Evolutionary conservation across 2,888 invertebrate genomes (phyloP), one percentile per base, ranked within the genome.

Genomic region (Pecten maximus): DNA sequence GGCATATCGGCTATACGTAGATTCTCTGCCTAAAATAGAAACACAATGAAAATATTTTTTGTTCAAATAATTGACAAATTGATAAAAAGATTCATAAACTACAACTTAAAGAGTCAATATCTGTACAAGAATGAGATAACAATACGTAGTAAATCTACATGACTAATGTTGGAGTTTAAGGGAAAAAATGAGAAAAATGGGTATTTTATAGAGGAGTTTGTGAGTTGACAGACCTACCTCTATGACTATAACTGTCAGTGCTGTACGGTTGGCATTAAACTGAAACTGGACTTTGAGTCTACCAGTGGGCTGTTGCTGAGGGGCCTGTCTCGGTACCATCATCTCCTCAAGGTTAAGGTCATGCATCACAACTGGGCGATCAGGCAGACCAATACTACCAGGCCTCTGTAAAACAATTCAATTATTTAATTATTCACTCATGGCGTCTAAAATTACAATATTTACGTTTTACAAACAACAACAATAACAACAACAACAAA

Each of bases 261-360:
- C 92, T 16, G 93, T 93, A 40, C 92, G 92, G 89, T 95, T 94
- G 4, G 94, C 94, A 10, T 94, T 90, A 89, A 95, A 95, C 90
- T 95, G 94, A 12, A 96, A 94, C 91, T 96, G 96, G 12, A 96
- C 94, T 92, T 95, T 95, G 15, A 96, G 94, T 40, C 93, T 94
- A 8, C 95, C 96, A 0, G 95, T 95, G 0, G 96, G 95, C 54
- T 94, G 94, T 88, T 95, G 92, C 10, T 95, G 96, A n/a, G 95
- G 94, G 40, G 95, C 94, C 87, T 94, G 95, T 28, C 95, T 91
- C n/a, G 95, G 96, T 6, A 94, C 93, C 92, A 95, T 93, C 94
- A 96, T 94, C 88, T 95, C 95, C 54, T 96, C 96, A 16, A 96
- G 93, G 93, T 96, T 95, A 35, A 96, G 92, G 90, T 96, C 96